Percentiles rank a stretch among this genome's conserved stretches.
Conservation (phyloP, 2,113 vertebrate genomes). For the Seriola quinqueradiata region DNA sequence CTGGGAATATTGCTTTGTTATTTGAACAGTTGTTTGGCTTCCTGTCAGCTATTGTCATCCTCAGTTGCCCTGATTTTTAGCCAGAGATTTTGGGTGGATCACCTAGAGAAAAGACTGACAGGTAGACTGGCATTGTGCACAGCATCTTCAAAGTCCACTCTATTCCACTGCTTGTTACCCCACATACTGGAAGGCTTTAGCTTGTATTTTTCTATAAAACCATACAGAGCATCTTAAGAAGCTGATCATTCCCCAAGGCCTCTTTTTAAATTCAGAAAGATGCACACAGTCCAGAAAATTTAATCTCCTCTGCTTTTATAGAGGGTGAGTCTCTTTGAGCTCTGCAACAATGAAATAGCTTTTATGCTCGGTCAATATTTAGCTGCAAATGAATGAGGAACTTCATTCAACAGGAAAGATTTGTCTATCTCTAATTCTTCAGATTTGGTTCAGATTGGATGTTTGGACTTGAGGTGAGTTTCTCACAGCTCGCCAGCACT, state of each 20-base stretch:
- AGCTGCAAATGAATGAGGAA: constrained; percentile 17
- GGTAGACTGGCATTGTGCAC: background rate
- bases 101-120: constrained; percentile 20
- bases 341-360: constrained; percentile 22
- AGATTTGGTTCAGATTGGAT: background rate
- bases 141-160: constrained; percentile 3
- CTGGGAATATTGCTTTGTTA: background rate
- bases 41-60: background rate
- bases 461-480: constrained; percentile 23
- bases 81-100: background rate
- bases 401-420: background rate
- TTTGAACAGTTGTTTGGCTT: background rate
- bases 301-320: constrained; percentile 36
- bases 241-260: constrained; percentile 11
- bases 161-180: constrained; percentile 12
- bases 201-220: constrained; percentile 25
- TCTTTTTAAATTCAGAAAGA: constrained; percentile 35
- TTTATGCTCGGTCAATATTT: constrained; percentile 44
- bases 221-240: background rate
- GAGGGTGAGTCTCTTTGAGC: constrained; percentile 36
- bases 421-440: constrained; percentile 3
- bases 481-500: background rate
- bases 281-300: constrained; percentile 27
- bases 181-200: background rate
- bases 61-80: background rate